phyloP scores from a whole-genome alignment of 1,140 invertebrate genomes.

The Pseudomyrmex pallidus region DNA sequence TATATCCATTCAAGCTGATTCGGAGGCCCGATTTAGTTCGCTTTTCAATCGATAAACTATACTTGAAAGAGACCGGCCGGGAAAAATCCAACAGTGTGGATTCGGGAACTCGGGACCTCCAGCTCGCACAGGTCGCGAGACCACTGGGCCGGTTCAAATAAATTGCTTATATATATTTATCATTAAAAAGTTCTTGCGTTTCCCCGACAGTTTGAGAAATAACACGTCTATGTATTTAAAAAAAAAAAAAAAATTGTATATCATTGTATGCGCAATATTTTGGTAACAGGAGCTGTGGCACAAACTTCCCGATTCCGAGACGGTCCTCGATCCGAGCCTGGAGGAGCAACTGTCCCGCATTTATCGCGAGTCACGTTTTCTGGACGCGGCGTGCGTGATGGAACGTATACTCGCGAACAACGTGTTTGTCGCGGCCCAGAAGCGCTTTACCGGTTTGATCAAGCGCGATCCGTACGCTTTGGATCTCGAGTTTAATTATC shows the following conservation, averaged over 20 bases:
- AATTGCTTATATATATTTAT: too few relatives aligned
- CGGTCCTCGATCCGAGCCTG: not conserved
- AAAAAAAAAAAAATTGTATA: not conserved
- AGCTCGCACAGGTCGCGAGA: too few relatives aligned
- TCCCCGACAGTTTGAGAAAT: not conserved
- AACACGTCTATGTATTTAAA: not conserved
- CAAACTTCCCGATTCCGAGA: slow-evolving; percentile 35
- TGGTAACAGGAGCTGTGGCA: slow-evolving; percentile 9
- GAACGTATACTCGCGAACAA: slow-evolving; percentile 90
- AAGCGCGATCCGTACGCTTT: slow-evolving; percentile 87
- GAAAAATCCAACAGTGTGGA: too few relatives aligned
- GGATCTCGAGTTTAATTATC: slow-evolving; percentile 88
- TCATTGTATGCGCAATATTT: slow-evolving; percentile 7
- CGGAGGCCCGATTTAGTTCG: too few relatives aligned
- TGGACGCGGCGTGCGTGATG: slow-evolving; percentile 87
- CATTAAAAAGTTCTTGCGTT: too few relatives aligned
- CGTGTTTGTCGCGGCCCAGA: slow-evolving; percentile 87
- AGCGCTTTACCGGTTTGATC: slow-evolving; percentile 88
- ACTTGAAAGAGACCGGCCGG: too few relatives aligned
- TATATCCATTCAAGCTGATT: too few relatives aligned
- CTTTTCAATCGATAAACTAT: too few relatives aligned
- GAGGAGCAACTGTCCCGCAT: slow-evolving; percentile 80
- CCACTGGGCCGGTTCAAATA: too few relatives aligned
- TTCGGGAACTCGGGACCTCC: too few relatives aligned
- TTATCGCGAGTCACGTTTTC: slow-evolving; percentile 84